Evolutionary conservation across 2,113 vertebrate genomes (phyloP), one percentile per base, ranked within the genome.

Genomic region (Solea senegalensis): DNA sequence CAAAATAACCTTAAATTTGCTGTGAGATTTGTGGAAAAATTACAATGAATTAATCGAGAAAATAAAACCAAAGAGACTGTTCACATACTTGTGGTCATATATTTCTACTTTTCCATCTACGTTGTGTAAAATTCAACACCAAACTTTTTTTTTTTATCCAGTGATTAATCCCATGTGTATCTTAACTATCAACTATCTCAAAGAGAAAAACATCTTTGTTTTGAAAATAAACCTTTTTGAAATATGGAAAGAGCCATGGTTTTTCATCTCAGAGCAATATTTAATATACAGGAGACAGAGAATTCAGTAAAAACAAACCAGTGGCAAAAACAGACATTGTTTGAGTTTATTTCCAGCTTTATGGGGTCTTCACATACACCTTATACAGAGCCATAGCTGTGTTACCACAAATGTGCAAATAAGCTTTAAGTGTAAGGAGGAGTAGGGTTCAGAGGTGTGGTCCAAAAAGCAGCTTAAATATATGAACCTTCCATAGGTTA

Each of bases 211-310:
- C 9, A 56, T 49, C 41, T 5, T 62, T 65, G 34, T 34, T 34
- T 34, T 34, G 5, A 34, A 2, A 34, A 34, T 34, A 34, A 34
- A 34, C 34, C 8, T 41, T 70, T 73, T 9, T 26, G 40, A 54
- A 69, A 81, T 73, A 49, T 27, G 0, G 69, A 62, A 0, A 44
- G 27, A 46, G 45, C n/a, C 49, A 65, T 44, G 8, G 41, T 77
- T 81, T 81, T 91, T 89, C 7, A 9, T 67, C 15, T 70, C 41
- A 34, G 52, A 67, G 41, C 40, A 65, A 12, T 86, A 76, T 77
- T 95, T 94, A 92, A 94, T 93, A 92, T 65, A 49, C 60, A 92
- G 93, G 94, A 94, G 91, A 93, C 89, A 91, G 93, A 93, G 91
- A 92, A 94, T 93, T 91, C 90, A 94, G 88, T 90, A 87, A 65